Evolutionary conservation across 2,797 vertebrate genomes (phyloP), one percentile per base, ranked within the genome.

Genomic region (Propithecus perrieri): DNA sequence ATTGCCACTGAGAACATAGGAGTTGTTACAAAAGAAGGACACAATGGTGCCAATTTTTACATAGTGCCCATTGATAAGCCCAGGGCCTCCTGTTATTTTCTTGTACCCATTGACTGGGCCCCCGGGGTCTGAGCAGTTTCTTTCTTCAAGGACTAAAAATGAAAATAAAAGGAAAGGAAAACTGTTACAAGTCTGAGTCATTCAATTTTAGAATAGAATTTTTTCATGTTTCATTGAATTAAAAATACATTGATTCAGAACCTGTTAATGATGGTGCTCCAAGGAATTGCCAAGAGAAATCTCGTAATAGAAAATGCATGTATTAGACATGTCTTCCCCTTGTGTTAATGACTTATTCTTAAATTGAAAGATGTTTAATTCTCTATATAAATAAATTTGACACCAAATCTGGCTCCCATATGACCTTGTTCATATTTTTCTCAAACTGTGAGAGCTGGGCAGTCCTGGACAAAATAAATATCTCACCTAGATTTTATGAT

Each of bases 21-120:
- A 99, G 98, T 99, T 99, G 98, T 99, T 99, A 97, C 99, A 99
- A 98, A 98, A 99, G 98, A 99, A 99, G 12, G 99, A 99, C 96
- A 99, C 96, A 8, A 99, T 95, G 4, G 98, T 98, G 94, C 98
- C 97, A 48, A 98, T 93, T 98, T 98, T 99, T 87, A 97, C 98
- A 86, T 97, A 96, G 81, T 0, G 97, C 80, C 97, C 98, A 7
- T 96, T 96, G 91, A 98, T 95, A 35, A 98, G 80, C 11, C 98
- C 99, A 7, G 99, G 99, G 71, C 99, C 99, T 93, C 99, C 98
- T 38, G 99, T 97, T 86, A 98, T 95, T 97, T 98, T 98, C 95
- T 98, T 99, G 98, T 99, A 99, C 55, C 99, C 99, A 61, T 99
- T 99, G 96, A 99, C 98, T 63, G 99, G 98, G n/a, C 97, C 98